These are phyloP conservation scores for Thaumetopoea pityocampa DNA, from an alignment of 1,140 invertebrate genomes.

Conservation along the genomic window DNA sequence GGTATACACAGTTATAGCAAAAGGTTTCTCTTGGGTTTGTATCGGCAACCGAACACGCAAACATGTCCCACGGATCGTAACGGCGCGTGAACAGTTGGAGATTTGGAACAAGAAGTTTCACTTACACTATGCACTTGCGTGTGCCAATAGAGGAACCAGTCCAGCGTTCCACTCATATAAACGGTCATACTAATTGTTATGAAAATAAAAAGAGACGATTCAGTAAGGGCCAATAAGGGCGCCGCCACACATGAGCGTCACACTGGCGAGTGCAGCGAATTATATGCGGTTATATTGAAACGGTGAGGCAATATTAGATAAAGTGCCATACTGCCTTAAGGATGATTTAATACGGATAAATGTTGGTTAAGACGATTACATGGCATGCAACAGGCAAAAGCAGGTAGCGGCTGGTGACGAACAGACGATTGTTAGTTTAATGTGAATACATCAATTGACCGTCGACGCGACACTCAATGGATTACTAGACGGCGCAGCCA, in stretches of 20 bases:
- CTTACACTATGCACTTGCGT: conserved; percentile 71
- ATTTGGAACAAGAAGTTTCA: conserved; percentile 76
- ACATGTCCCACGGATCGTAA: conserved; percentile 59
- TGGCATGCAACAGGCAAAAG: conserved; percentile 56
- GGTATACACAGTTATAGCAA: conserved; percentile 52
- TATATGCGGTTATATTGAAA: conserved; percentile 48
- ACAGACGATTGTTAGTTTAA: conserved; percentile 19
- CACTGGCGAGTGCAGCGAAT: conserved; percentile 56
- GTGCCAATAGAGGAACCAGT: conserved; percentile 69
- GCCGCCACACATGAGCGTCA: conserved; percentile 68
- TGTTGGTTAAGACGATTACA: conserved; percentile 40
- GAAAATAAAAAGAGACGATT: conserved; percentile 67
- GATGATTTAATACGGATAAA: conserved; percentile 60
- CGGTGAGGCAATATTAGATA: conserved; percentile 50
- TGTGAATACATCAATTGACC: conserved; percentile 22
- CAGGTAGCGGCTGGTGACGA: conserved; percentile 19
- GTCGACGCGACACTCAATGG: conserved; percentile 11
- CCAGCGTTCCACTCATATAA: conserved; percentile 57
- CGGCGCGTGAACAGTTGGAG: conserved; percentile 70
- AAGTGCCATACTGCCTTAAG: conserved; percentile 71
- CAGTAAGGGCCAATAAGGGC: conserved; percentile 68
- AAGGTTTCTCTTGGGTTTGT: conserved; percentile 54
- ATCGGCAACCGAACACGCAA: conserved; percentile 68
- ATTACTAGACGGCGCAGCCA: too few species aligned
- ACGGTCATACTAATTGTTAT: conserved; percentile 49